A percentile compares a stretch with the other conserved stretches of the same genome.
Evolutionary conservation across 2,797 vertebrate genomes (phyloP).

Genomic region (Mormyrops attenuatus): DNA sequence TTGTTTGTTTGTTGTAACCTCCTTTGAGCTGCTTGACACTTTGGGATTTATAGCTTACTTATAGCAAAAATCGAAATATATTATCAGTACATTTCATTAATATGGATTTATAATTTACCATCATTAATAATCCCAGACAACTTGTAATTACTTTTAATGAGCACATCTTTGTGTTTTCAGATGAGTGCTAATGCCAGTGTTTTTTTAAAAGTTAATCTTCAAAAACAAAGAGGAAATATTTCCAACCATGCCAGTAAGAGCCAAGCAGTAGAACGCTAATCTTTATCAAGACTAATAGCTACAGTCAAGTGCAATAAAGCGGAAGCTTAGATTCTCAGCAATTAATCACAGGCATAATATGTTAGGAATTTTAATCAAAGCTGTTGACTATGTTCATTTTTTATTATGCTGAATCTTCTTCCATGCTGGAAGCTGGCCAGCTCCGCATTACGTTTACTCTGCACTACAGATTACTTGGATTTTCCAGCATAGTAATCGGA

Average conservation of each 20-base stretch:
- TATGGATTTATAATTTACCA: neutral
- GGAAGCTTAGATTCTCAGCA: conserved; percentile 21
- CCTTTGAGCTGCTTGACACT: neutral
- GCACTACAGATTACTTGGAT: conserved; percentile 12
- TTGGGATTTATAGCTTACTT: neutral
- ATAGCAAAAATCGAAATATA: neutral
- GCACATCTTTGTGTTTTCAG: conserved; percentile 3
- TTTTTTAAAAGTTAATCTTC: neutral
- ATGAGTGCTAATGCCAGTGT: neutral
- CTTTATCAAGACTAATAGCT: conserved; percentile 24
- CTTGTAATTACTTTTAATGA: conserved; percentile 1
- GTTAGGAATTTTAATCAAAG: conserved; percentile 19
- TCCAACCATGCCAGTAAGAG: conserved; percentile 5
- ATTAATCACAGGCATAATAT: conserved; percentile 21
- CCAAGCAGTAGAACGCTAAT: neutral
- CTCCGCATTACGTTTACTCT: neutral
- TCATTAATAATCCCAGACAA: conserved; percentile 6
- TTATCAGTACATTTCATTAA: neutral
- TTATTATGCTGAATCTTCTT: conserved; percentile 20
- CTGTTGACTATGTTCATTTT: conserved; percentile 2
- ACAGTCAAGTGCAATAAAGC: conserved; percentile 25
- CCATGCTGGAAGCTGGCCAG: neutral
- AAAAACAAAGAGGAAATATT: conserved; percentile 7
- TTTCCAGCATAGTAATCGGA: neutral
- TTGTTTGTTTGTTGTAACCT: neutral